A percentile compares a stretch with the other conserved stretches of the same genome.
These are phyloP conservation scores for Timandra comae DNA, from an alignment of 2,888 invertebrate species.

Conservation along the genomic window DNA sequence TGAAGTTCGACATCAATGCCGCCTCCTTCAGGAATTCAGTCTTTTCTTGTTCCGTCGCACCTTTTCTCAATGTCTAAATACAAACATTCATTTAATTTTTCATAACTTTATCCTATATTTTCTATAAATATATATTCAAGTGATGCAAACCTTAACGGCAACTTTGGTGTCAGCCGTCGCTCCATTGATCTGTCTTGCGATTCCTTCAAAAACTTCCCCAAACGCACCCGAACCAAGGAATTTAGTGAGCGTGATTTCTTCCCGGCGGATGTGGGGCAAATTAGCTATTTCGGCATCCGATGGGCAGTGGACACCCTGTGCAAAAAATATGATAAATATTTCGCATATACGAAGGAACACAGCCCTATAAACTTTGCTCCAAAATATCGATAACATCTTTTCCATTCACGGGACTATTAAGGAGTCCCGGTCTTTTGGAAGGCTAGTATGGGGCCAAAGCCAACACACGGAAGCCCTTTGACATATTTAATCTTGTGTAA, in stretches of 20 bases:
- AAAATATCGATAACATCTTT: too few relatives aligned
- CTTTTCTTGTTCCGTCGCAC: conserved; percentile 92
- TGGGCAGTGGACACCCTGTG: conserved; percentile 67
- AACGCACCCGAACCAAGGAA: conserved; percentile 97
- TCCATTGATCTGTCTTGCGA: conserved; percentile 82
- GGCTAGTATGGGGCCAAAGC: too few relatives aligned
- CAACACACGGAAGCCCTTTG: too few relatives aligned
- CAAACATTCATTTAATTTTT: too few relatives aligned
- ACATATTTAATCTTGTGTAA: too few relatives aligned
- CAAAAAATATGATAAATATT: not conserved
- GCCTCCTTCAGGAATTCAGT: conserved; percentile 97
- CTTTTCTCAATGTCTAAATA: conserved; percentile 95
- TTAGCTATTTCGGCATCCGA: conserved; percentile 86
- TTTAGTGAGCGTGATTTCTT: conserved; percentile 90
- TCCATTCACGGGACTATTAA: too few relatives aligned
- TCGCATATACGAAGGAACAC: too few relatives aligned
- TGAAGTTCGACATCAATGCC: conserved; percentile 97
- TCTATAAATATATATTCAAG: too few relatives aligned
- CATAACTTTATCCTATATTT: too few relatives aligned
- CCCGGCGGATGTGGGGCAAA: conserved; percentile 90
- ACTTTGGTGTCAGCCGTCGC: conserved; percentile 82
- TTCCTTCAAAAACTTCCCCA: conserved; percentile 97
- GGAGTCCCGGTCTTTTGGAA: too few relatives aligned
- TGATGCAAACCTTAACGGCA: conserved; percentile 87
- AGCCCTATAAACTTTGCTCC: too few relatives aligned